These are phyloP conservation scores for Netelia virgata DNA, from an alignment of 2,888 invertebrate genomes.

Conservation along the genomic window DNA sequence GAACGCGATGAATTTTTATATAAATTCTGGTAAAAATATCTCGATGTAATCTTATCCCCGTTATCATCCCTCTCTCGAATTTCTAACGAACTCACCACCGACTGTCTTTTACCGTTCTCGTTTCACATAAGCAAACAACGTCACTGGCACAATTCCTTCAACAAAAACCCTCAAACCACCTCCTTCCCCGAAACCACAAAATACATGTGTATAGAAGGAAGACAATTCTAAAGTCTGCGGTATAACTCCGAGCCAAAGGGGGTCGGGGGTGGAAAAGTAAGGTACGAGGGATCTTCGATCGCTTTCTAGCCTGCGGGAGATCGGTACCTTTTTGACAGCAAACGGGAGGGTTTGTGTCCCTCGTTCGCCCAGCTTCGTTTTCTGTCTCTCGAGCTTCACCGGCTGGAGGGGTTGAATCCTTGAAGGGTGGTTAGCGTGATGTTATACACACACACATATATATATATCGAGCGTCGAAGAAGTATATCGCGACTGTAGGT, in stretches of 20 bases:
- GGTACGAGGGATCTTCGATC: slow-evolving; percentile 64
- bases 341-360: slow-evolving; percentile 59
- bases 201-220: slow-evolving; percentile 59
- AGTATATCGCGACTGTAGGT: slow-evolving; percentile 67
- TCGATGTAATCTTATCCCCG: too few species aligned
- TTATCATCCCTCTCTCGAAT: slow-evolving; percentile 3
- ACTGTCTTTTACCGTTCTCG: slow-evolving; percentile 22
- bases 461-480: slow-evolving; percentile 7
- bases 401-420: slow-evolving; percentile 69
- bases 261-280: not conserved
- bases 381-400: slow-evolving; percentile 35
- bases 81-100: slow-evolving; percentile 31
- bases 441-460: slow-evolving; percentile 22
- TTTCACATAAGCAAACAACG: slow-evolving; percentile 49
- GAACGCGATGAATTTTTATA: too few species aligned
- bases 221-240: slow-evolving; percentile 64
- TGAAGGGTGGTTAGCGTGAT: slow-evolving; percentile 56
- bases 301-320: slow-evolving; percentile 66
- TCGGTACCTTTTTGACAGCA: slow-evolving; percentile 74
- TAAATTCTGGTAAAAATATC: too few species aligned
- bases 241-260: slow-evolving; percentile 22
- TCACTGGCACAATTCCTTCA: slow-evolving; percentile 32
- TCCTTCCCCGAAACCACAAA: slow-evolving; percentile 27
- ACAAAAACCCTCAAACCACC: slow-evolving; percentile 12
- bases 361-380: slow-evolving; percentile 33